A percentile compares a stretch with the other conserved stretches of the same genome.
These are phyloP conservation scores for Prionailurus bengalensis DNA, from an alignment of 2,113 vertebrate genomes.

Conservation along the genomic window DNA sequence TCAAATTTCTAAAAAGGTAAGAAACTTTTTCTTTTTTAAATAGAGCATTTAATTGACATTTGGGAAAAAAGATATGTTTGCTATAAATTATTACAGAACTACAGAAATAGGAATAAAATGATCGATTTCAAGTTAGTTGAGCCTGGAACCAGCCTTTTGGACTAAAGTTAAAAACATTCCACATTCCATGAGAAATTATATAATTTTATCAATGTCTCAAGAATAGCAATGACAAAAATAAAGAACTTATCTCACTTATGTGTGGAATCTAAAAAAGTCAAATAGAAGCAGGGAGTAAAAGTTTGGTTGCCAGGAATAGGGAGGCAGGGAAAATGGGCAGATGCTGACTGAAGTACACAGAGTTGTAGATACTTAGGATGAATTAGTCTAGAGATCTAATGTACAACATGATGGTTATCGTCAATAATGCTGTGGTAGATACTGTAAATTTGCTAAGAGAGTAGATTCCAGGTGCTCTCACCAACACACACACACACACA, in stretches of 20 bases:
- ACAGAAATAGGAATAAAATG: background rate
- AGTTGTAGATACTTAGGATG: background rate
- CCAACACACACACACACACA: background rate
- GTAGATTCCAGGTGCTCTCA: background rate
- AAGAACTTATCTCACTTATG: background rate
- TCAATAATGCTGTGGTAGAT: background rate
- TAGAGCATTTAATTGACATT: background rate
- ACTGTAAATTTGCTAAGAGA: background rate
- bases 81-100: background rate
- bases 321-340: background rate
- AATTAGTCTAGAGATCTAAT: background rate
- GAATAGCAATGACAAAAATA: background rate
- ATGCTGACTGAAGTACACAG: background rate
- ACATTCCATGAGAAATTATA: background rate
- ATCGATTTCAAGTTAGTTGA: background rate
- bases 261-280: background rate
- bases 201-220: background rate
- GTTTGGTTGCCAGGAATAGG: accelerated
- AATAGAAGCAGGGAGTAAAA: background rate
- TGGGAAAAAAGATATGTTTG: background rate
- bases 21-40: background rate
- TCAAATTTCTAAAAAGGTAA: background rate
- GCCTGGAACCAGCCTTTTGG: background rate
- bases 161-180: background rate
- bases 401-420: background rate